These are phyloP conservation scores for Anthophora plumipes DNA, from an alignment of 2,888 invertebrate species.

Conservation along the genomic window DNA sequence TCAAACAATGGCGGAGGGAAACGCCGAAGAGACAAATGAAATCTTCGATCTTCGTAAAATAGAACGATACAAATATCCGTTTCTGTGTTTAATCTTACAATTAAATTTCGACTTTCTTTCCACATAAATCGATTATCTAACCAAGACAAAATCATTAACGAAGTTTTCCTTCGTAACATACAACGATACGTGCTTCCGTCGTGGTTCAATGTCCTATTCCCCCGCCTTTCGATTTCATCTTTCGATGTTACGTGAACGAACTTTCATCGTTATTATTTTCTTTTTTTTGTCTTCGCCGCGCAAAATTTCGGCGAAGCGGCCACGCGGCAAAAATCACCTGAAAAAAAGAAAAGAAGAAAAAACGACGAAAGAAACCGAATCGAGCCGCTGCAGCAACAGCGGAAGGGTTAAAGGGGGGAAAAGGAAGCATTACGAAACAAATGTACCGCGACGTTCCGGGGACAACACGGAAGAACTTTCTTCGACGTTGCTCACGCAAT, in stretches of 20 bases:
- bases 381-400: not conserved
- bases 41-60: too few species aligned
- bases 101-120: not conserved
- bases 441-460: slow-evolving; percentile 24
- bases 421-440: slow-evolving; percentile 68
- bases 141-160: not conserved
- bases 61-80: too few species aligned
- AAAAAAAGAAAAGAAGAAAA: too few species aligned
- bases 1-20: too few species aligned
- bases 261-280: not conserved
- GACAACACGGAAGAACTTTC: slow-evolving; percentile 80
- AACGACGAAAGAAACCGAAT: slow-evolving; percentile 4
- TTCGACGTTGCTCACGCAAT: slow-evolving; percentile 70
- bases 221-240: not conserved
- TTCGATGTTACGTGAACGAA: not conserved
- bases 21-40: too few species aligned
- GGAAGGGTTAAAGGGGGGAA: slow-evolving; percentile 19
- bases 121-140: not conserved
- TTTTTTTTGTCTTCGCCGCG: not conserved
- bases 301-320: slow-evolving; percentile 29
- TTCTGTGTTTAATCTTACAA: too few species aligned
- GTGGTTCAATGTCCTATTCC: slow-evolving; percentile 10
- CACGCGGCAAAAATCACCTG: not conserved
- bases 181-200: not conserved
- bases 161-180: too few species aligned